Conservation (phyloP, 2,113 vertebrate species). For the Paraplagusia blochii region DNA sequence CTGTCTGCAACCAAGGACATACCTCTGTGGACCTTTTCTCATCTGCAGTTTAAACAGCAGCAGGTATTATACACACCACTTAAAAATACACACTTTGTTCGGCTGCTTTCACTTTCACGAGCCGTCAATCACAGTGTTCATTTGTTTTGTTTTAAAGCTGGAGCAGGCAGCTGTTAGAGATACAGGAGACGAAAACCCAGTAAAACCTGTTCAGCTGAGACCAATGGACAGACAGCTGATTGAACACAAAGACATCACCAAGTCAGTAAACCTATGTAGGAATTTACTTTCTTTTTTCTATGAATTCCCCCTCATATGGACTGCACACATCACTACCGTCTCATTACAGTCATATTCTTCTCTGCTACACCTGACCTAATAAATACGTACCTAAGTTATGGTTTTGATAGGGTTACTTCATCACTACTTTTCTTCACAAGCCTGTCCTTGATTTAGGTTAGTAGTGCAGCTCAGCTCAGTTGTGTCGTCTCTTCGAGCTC, state of each 20-base stretch:
- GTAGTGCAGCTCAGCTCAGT: slow-evolving; percentile 75
- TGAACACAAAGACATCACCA: slow-evolving; percentile 81
- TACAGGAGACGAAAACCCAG: slow-evolving; percentile 67
- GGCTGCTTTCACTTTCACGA: neutral
- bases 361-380: too few relatives aligned
- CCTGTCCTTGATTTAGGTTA: slow-evolving; percentile 49
- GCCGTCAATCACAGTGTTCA: slow-evolving; percentile 16
- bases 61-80: slow-evolving; percentile 21
- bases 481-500: slow-evolving; percentile 72
- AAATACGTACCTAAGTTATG: too few relatives aligned
- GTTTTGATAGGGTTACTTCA: too few relatives aligned
- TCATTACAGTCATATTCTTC: too few relatives aligned
- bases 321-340: too few relatives aligned
- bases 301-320: too few relatives aligned
- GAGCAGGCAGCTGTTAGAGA: slow-evolving; percentile 75
- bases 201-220: slow-evolving; percentile 68
- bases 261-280: slow-evolving; percentile 47
- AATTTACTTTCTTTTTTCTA: too few relatives aligned
- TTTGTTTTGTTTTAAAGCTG: slow-evolving; percentile 51
- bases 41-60: slow-evolving; percentile 73
- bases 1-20: slow-evolving; percentile 75
- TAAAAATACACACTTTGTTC: fast-evolving
- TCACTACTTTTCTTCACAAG: too few relatives aligned
- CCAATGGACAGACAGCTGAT: slow-evolving; percentile 77
- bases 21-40: slow-evolving; percentile 78